These are phyloP conservation scores for Strix aluco DNA, from an alignment of 2,113 vertebrate genomes.

Conservation along the genomic window DNA sequence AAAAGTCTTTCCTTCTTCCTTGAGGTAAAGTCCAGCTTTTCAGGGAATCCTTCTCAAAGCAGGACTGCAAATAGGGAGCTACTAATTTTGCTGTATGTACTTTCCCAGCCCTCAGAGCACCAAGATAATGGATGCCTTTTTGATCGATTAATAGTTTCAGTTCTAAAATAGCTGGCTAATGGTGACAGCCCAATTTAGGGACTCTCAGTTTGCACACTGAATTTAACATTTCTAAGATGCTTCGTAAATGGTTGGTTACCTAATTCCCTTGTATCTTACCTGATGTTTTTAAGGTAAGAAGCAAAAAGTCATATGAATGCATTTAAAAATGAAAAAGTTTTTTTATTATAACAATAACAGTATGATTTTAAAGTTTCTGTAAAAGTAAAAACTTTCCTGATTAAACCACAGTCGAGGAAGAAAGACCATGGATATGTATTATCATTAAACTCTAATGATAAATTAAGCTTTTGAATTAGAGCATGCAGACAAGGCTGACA, in stretches of 20 bases:
- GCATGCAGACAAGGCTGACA: background rate
- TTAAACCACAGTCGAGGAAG: background rate
- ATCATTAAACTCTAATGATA: background rate
- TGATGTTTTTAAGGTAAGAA: background rate
- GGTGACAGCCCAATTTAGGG: background rate
- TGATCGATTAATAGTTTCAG: background rate
- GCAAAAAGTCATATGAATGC: background rate
- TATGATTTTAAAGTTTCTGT: background rate
- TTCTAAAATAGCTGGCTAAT: background rate
- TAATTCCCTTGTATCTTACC: background rate
- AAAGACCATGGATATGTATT: background rate
- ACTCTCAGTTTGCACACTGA: background rate
- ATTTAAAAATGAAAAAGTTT: background rate
- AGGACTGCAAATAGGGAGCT: background rate
- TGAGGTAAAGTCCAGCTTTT: background rate
- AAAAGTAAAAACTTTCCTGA: background rate
- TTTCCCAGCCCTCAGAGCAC: background rate
- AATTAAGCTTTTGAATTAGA: background rate
- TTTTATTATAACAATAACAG: background rate
- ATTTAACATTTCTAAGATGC: background rate
- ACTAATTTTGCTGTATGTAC: background rate
- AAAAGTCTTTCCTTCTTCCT: background rate
- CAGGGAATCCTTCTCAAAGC: background rate
- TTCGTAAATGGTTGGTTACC: background rate
- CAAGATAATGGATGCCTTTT: background rate